Evolutionary conservation across 64 coral and sea anemone genomes (phyloP).

Genomic region (Porites australiensis): DNA sequence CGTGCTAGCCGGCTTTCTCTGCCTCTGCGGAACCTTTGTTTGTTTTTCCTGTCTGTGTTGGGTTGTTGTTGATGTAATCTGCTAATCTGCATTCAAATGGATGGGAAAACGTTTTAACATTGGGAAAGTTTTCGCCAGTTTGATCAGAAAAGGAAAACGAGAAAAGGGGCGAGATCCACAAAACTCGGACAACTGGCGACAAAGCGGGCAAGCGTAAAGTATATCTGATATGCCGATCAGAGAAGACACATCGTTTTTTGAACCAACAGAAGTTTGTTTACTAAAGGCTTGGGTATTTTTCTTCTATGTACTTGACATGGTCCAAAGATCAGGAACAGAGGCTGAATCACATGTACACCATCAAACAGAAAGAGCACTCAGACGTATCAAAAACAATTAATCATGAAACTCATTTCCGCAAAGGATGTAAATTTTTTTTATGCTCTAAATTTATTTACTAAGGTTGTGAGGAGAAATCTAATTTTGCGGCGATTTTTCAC

Average conservation of each 20-base stretch:
- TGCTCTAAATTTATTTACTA: background rate
- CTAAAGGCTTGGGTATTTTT: background rate
- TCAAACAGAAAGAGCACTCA: background rate
- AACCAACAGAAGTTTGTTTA: conserved; percentile 3
- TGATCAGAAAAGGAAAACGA: too few relatives aligned
- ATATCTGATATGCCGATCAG: background rate
- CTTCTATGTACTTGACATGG: background rate
- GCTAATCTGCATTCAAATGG: too few relatives aligned
- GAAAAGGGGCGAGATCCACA: too few relatives aligned
- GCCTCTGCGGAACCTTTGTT: too few relatives aligned
- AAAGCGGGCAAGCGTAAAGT: background rate
- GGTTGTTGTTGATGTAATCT: too few relatives aligned
- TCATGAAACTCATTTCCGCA: conserved; percentile 1
- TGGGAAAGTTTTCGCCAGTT: too few relatives aligned
- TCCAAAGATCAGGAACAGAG: conserved; percentile 1
- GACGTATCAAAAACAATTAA: conserved; percentile 5
- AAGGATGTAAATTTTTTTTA: background rate
- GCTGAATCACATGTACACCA: background rate
- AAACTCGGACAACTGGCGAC: background rate
- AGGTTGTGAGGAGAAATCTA: background rate
- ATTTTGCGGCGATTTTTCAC: background rate
- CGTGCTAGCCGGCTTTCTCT: too few relatives aligned
- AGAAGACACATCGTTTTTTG: background rate
- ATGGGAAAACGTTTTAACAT: too few relatives aligned
- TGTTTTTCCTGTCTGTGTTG: too few relatives aligned